Evolutionary conservation across 2,888 invertebrate species (phyloP), one percentile per base, ranked within the genome.

Genomic region (Galerucella nymphaeae): DNA sequence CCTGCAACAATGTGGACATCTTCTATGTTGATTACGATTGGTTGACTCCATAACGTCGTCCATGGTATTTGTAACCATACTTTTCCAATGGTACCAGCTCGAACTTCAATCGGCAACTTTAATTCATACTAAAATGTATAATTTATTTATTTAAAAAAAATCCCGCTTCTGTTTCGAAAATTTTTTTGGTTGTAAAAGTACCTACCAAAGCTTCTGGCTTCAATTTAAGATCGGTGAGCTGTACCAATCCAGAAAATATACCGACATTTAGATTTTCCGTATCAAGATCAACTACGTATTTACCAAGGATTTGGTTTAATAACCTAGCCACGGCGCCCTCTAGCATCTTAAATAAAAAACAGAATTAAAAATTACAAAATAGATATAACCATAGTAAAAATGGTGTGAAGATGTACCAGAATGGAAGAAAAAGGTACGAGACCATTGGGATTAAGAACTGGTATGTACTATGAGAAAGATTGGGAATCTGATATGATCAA

Each of bases 191-290:
- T 68, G 11, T n/a, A 23, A n/a, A n/a, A n/a, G n/a, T 38, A 87
- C 91, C 89, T 87, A 95, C 95, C 90, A 95, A 85, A 78, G 95
- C 94, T 85, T 95, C 94, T 42, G 94, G 91, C 83, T 94, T 93
- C 48, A 95, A 88, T 85, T 92, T 93, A 64, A 95, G 87, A 82
- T 95, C 94, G 2, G 91, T 91, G 66, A 95, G 89, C 84, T 93
- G 93, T 68, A 94, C 93, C 83, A 92, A 91, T 75, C 95, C 95
- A 76, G 93, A 93, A 86, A 94, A 94, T 78, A 95, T 94, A 80
- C 95, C 94, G 73, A 95, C 92, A 83, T 94, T 94, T 65, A 95
- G 90, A 84, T 94, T 93, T 87, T 94, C 94, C 0, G 93, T 93
- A 84, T 95, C 94, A 80, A 95, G 87, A 84, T 95, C 94, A 84